A percentile compares a stretch with the other conserved stretches of the same genome.
phyloP scores from a whole-genome alignment of 2,113 vertebrate species.

The Anhinga anhinga region DNA sequence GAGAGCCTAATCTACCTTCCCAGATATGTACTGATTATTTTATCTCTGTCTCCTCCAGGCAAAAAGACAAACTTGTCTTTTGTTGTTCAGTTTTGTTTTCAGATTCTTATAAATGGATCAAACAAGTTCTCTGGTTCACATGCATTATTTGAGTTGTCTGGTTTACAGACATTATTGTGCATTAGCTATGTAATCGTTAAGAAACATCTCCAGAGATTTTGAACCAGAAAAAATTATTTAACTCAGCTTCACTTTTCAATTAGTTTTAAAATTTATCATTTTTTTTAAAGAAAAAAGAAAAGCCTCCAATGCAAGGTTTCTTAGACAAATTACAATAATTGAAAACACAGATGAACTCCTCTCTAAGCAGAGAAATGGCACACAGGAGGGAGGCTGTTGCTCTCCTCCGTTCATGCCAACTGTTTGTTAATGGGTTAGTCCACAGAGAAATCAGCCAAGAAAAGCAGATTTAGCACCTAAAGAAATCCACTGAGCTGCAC shows the following conservation, averaged over 20 bases:
- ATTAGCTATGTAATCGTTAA: not conserved
- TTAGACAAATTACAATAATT: not conserved
- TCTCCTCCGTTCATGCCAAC: not conserved
- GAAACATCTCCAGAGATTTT: not conserved
- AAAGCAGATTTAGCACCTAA: slow-evolving; percentile 31
- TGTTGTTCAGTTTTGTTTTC: not conserved
- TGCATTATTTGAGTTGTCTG: not conserved
- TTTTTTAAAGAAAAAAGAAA: not conserved
- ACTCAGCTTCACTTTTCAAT: not conserved
- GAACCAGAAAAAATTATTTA: not conserved
- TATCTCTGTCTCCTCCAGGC: not conserved
- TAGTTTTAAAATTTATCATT: not conserved
- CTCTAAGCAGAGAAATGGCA: not conserved
- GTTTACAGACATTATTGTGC: not conserved
- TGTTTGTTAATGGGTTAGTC: not conserved
- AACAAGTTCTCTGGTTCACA: not conserved
- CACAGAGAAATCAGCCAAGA: slow-evolving; percentile 15
- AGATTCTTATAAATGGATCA: not conserved
- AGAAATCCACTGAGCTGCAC: slow-evolving; percentile 11
- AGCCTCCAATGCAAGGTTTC: not conserved
- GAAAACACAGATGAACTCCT: not conserved
- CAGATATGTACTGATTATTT: not conserved
- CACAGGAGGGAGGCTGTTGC: not conserved
- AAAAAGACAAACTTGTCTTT: not conserved
- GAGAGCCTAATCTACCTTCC: not conserved